Base-by-base conservation (phyloP, 1,140 invertebrate genomes). In the Procambarus virginalis region DNA sequence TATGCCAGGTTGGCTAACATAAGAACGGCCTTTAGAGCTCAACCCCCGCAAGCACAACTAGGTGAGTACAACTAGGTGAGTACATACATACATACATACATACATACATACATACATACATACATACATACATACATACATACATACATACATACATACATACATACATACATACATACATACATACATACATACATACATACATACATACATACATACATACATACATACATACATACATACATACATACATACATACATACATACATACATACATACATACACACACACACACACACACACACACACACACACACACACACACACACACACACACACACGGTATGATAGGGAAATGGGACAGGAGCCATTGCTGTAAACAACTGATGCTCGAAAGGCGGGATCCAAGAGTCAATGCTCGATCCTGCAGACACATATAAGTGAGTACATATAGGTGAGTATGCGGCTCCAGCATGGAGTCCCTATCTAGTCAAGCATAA, bases 261-360 rank as follows among this genome's bases (percentile, higher is more conserved):
- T 22, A 80, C 45, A 80, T 22, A 55, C 51, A 55, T 22, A 80
- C 51, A 80, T 22, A 80, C 51, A 80, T 22, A 55, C 51, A 80
- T 22, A 80, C 51, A 55, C 51, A 80, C 51, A 80, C 51, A 80
- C 49, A 80, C 49, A 80, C 49, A 80, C 49, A 80, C 49, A 80
- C 49, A 49, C 46, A 78, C 48, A 80, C 49, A 80, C 49, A 80
- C 49, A 80, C 49, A 80, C 49, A 80, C 17, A 80, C 17, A 80
- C 49, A 80, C 17, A 80, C 49, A 80, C 17, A 80, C 49, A 80
- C 49, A 80, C 49, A 80, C 22, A 80, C 51, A 80, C 51, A 55
- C 20, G 51, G 17, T n/a, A n/a, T n/a, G n/a, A n/a, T n/a, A n/a
- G n/a, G n/a, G n/a, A n/a, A n/a, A n/a, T n/a, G n/a, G n/a, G n/a